Conservation (phyloP, 2,113 vertebrate genomes). For the Hydropotes inermis region DNA sequence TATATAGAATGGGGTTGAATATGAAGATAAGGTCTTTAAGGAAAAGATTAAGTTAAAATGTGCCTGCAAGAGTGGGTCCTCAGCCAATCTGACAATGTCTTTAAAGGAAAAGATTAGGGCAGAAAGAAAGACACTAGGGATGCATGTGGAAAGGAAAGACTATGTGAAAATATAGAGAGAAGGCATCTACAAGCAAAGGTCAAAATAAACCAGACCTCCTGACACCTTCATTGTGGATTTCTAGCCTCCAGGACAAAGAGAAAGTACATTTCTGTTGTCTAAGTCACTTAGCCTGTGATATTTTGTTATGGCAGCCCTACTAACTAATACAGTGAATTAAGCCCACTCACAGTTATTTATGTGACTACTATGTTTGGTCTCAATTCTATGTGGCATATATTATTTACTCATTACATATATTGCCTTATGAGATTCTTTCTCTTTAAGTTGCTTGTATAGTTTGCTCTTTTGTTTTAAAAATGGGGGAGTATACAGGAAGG, state of each 20-base stretch:
- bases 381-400: neutral
- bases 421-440: neutral
- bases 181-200: neutral
- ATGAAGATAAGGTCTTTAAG: neutral
- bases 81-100: neutral
- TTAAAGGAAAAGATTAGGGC: neutral
- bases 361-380: neutral
- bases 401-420: neutral
- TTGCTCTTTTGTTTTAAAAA: neutral
- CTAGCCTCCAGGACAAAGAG: neutral
- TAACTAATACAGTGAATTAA: neutral
- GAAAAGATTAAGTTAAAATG: neutral
- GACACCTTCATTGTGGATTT: neutral
- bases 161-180: neutral
- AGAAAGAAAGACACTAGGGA: neutral
- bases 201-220: neutral
- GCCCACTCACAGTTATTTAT: neutral
- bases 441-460: neutral
- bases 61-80: neutral
- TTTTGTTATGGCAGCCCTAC: neutral
- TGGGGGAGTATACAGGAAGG: neutral
- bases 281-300: neutral
- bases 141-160: neutral
- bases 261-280: neutral
- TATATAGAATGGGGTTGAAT: neutral